phyloP scores from a whole-genome alignment of 2,113 vertebrate species.

The Calyptomena viridis region DNA sequence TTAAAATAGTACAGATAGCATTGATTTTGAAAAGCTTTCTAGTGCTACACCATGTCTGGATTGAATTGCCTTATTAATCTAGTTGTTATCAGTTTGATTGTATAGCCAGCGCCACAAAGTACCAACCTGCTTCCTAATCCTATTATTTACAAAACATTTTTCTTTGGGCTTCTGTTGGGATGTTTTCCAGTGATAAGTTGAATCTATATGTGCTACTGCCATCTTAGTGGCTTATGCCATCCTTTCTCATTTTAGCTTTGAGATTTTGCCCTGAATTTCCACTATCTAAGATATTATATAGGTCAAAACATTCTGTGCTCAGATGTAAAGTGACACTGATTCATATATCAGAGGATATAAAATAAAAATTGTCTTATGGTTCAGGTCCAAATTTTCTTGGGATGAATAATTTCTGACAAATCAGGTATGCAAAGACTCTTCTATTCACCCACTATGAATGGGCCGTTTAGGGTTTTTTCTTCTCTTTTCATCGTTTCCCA shows the following conservation, averaged over 20 bases:
- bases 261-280: conserved; percentile 23
- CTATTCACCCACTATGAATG: neutral
- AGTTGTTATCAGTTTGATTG: conserved; percentile 68
- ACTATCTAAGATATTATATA: conserved; percentile 38
- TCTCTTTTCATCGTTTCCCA: neutral
- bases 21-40: conserved; percentile 69
- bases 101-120: conserved; percentile 42
- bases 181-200: conserved; percentile 8
- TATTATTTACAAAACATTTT: conserved; percentile 35
- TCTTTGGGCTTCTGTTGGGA: conserved; percentile 30
- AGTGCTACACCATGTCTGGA: conserved; percentile 32
- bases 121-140: conserved; percentile 46
- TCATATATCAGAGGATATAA: neutral
- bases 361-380: neutral
- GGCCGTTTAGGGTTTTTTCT: conserved; percentile 1
- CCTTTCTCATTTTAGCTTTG: neutral
- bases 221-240: conserved; percentile 28
- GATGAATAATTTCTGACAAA: conserved; percentile 33
- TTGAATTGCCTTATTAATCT: conserved; percentile 67
- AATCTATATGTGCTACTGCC: neutral
- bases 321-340: conserved; percentile 38
- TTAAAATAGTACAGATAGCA: conserved; percentile 60
- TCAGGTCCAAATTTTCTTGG: neutral
- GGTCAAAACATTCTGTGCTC: conserved; percentile 35
- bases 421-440: neutral